Conservation (phyloP, 2,888 invertebrate species). For the Periphyllus acericola region DNA sequence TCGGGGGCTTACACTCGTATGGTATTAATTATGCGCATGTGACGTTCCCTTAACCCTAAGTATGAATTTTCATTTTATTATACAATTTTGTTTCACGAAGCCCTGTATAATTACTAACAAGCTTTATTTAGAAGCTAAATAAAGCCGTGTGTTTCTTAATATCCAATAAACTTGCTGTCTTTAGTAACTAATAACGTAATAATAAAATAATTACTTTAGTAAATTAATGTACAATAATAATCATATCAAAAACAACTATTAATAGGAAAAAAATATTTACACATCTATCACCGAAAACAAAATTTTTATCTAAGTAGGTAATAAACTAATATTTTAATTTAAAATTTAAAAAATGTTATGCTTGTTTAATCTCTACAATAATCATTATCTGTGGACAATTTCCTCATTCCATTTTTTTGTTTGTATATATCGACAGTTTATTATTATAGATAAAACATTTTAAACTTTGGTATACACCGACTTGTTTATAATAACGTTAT, state of each 20-base stretch:
- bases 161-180: no score
- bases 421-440: background rate
- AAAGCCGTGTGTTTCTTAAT: no score
- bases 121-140: no score
- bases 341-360: background rate
- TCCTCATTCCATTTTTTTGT: constrained; percentile 45
- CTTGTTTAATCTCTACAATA: constrained; percentile 17
- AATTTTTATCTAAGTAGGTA: constrained; percentile 22
- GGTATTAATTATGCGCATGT: background rate
- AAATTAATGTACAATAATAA: no score
- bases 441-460: background rate
- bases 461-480: background rate
- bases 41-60: background rate
- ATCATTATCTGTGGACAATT: constrained; percentile 25
- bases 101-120: no score
- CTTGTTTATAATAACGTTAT: background rate
- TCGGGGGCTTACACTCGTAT: background rate
- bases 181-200: no score
- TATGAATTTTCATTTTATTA: no score
- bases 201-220: no score
- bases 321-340: background rate
- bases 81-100: no score
- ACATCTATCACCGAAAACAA: background rate
- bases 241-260: constrained; percentile 13
- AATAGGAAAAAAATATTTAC: constrained; percentile 16